These are phyloP conservation scores for Hartigia nigra DNA, from an alignment of 2,888 invertebrate genomes.

Conservation along the genomic window DNA sequence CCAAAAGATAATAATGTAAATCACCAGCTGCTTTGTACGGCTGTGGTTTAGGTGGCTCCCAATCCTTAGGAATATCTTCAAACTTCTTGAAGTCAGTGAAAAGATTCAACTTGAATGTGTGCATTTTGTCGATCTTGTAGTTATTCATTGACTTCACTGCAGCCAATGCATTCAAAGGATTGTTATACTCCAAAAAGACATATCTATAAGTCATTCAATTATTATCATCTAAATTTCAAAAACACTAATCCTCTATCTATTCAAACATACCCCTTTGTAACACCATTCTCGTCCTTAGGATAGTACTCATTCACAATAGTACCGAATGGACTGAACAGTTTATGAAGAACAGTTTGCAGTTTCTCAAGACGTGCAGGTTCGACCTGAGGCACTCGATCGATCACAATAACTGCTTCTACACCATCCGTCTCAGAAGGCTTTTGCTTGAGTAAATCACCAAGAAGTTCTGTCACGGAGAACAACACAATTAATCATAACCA, in stretches of 20 bases:
- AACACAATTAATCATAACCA: slow-evolving; percentile 3
- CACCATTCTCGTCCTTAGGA: slow-evolving; percentile 84
- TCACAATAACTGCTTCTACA: slow-evolving; percentile 94
- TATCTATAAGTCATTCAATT: slow-evolving; percentile 68
- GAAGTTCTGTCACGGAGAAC: slow-evolving; percentile 75
- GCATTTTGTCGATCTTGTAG: slow-evolving; percentile 94
- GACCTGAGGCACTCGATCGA: slow-evolving; percentile 96
- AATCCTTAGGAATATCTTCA: slow-evolving; percentile 89
- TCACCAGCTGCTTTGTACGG: slow-evolving; percentile 94
- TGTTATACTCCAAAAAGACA: slow-evolving; percentile 92
- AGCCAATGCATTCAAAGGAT: slow-evolving; percentile 84
- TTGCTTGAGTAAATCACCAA: slow-evolving; percentile 89
- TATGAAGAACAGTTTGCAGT: slow-evolving; percentile 89
- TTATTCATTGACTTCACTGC: slow-evolving; percentile 91
- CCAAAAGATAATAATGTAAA: slow-evolving; percentile 90
- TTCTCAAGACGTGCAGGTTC: slow-evolving; percentile 92
- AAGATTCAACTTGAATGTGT: slow-evolving; percentile 92
- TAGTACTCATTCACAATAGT: slow-evolving; percentile 89
- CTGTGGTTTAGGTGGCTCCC: slow-evolving; percentile 90
- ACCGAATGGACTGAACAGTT: slow-evolving; percentile 90
- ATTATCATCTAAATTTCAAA: neutral
- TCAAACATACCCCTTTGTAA: slow-evolving; percentile 79
- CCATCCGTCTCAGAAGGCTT: slow-evolving; percentile 96
- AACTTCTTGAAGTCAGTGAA: slow-evolving; percentile 97
- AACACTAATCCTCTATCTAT: neutral